These are phyloP conservation scores for Paramisgurnus dabryanus DNA, from an alignment of 2,113 vertebrate species.

Conservation along the genomic window DNA sequence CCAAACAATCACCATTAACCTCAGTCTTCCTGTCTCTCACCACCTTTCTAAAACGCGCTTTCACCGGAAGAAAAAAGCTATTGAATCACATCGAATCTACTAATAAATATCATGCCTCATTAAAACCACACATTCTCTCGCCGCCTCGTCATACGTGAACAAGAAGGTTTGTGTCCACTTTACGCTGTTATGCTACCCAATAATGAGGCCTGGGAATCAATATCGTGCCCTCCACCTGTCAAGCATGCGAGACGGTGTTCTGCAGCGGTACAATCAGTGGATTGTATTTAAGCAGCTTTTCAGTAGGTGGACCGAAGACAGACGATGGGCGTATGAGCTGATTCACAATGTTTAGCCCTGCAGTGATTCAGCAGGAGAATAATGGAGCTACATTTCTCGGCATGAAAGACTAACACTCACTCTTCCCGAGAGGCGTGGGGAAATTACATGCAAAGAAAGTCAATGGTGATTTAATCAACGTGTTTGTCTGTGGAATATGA, in stretches of 20 bases:
- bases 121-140: conserved; percentile 39
- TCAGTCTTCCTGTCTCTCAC: background rate
- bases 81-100: conserved; percentile 47
- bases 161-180: conserved; percentile 9
- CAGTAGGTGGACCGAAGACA: conserved; percentile 54
- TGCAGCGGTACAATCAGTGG: conserved; percentile 56
- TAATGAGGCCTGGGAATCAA: conserved; percentile 11
- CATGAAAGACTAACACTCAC: conserved; percentile 18
- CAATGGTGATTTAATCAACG: conserved; percentile 59
- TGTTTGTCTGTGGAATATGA: conserved; percentile 16
- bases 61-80: conserved; percentile 24
- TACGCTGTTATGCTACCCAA: background rate
- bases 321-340: conserved; percentile 42
- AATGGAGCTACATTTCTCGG: conserved; percentile 27
- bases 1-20: conserved; percentile 49
- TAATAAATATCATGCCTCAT: conserved; percentile 48
- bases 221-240: conserved; percentile 6
- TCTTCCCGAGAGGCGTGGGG: conserved; percentile 17
- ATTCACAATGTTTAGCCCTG: conserved; percentile 31
- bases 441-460: conserved; percentile 60
- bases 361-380: conserved; percentile 45
- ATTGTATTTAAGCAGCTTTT: conserved; percentile 67
- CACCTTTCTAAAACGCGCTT: conserved; percentile 18
- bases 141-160: conserved; percentile 13
- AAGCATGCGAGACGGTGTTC: conserved; percentile 12